Evolutionary conservation across 2,888 invertebrate genomes (phyloP), one percentile per base, ranked within the genome.

Genomic region (Pterobdella sp.): DNA sequence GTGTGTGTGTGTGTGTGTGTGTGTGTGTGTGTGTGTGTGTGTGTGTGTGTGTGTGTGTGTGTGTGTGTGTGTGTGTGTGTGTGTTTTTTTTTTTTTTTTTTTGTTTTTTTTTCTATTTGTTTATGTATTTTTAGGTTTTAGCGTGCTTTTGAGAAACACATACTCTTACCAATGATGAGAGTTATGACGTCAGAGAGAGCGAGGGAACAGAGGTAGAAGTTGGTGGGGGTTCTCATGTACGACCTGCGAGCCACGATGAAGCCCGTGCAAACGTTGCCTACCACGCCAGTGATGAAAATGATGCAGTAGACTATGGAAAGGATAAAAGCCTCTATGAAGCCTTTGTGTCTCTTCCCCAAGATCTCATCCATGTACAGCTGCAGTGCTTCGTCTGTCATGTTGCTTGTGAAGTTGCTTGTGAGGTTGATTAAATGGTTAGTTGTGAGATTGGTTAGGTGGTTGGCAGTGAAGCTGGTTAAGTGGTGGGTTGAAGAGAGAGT

Each of bases 171-270:
- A 14, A 68, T 26, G 26, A 42, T 7, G 29, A 68, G 68, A 34
- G 68, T 68, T 4, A 68, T 68, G 42, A 68, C 42, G 26, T 68
- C 68, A 37, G 68, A 68, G 29, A 68, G 34, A 26, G 68, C 68
- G 14, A 68, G 68, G 26, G 37, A 37, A 42, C 68, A 68, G 22
- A 68, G 68, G 42, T 68, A 68, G 68, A 36, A 68, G 42, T 68
- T 68, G 36, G 68, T 68, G 29, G 68, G 31, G 14, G 68, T 68
- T 2, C 68, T 4, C 68, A 68, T 68, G 42, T 22, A 31, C 3
- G 36, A 42, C 26, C 37, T 36, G 14, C 42, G 31, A 3, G 34
- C 7, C 4, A 68, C 68, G 42, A 68, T 68, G 37, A 36, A 3
- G 3, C 31, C 68, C 29, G 68, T 68, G 68, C 68, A 68, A 35